Evolutionary conservation across 2,888 invertebrate species (phyloP).

Genomic region (Parapristionchus giblindavisi): DNA sequence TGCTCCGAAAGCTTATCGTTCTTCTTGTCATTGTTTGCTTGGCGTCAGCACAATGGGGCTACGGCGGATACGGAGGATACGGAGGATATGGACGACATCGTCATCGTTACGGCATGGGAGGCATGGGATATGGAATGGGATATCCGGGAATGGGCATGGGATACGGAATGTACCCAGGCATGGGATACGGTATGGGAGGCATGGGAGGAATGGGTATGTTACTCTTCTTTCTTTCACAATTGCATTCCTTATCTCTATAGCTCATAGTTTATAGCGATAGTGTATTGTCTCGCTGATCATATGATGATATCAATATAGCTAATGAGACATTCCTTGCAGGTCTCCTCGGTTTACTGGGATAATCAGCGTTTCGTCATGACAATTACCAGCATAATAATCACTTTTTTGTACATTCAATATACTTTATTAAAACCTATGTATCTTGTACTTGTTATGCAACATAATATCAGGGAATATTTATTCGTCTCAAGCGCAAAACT

Average conservation of each 20-base stretch:
- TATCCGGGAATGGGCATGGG: slow-evolving; percentile 28
- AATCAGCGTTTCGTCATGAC: neutral
- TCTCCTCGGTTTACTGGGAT: slow-evolving; percentile 25
- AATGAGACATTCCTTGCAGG: no score
- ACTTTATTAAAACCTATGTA: neutral
- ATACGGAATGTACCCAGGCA: slow-evolving; percentile 5
- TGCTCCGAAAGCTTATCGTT: slow-evolving; percentile 24
- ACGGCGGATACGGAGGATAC: slow-evolving; percentile 5
- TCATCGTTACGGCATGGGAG: neutral
- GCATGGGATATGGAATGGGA: neutral
- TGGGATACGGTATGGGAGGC: slow-evolving; percentile 22
- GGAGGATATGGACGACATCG: no score
- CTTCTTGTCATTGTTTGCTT: slow-evolving; percentile 9
- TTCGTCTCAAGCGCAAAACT: neutral
- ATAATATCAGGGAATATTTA: neutral
- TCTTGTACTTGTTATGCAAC: neutral
- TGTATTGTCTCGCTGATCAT: no score
- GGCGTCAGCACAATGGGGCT: slow-evolving; percentile 5
- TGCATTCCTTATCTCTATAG: no score
- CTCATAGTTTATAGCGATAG: no score
- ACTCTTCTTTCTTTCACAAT: no score
- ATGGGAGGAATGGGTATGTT: slow-evolving; percentile 33
- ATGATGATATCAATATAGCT: no score
- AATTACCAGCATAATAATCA: neutral
- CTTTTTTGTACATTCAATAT: neutral